These are phyloP conservation scores for Tachystola acroxantha DNA, from an alignment of 2,888 invertebrate species.

Conservation along the genomic window DNA sequence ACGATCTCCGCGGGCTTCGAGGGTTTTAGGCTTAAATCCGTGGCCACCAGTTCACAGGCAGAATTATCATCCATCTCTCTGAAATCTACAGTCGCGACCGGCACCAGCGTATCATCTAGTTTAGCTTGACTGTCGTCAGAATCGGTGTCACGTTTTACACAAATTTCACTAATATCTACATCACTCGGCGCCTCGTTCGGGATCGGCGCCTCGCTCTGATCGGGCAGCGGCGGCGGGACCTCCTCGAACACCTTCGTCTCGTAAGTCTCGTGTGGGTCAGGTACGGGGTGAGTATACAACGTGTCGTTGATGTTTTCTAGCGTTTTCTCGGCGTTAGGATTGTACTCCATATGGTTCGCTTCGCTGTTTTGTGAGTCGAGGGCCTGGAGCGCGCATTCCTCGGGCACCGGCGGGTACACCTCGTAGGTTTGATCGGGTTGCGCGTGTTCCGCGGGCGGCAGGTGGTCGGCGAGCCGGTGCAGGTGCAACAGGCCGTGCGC, in stretches of 20 bases:
- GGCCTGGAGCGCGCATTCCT: slow-evolving; percentile 44
- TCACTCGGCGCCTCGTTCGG: slow-evolving; percentile 26
- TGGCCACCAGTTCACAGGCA: slow-evolving; percentile 66
- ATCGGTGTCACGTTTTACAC: slow-evolving; percentile 14
- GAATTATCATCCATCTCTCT: slow-evolving; percentile 28
- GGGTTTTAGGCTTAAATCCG: slow-evolving; percentile 76
- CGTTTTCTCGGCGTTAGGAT: slow-evolving; percentile 46
- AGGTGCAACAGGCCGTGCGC: slow-evolving; percentile 63
- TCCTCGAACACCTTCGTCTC: slow-evolving; percentile 35
- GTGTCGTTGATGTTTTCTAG: slow-evolving; percentile 39
- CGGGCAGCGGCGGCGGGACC: slow-evolving; percentile 32
- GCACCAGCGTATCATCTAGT: slow-evolving; percentile 17
- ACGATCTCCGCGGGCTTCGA: slow-evolving; percentile 40
- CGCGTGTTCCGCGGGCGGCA: slow-evolving; percentile 46
- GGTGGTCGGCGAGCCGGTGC: slow-evolving; percentile 58
- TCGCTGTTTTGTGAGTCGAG: slow-evolving; percentile 32
- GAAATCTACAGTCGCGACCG: slow-evolving; percentile 20
- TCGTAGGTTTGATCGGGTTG: slow-evolving; percentile 59
- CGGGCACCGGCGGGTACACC: slow-evolving; percentile 37
- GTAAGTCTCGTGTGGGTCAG: slow-evolving; percentile 45
- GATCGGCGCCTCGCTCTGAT: slow-evolving; percentile 38
- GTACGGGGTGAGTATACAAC: slow-evolving; percentile 49
- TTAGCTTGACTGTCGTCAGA: slow-evolving; percentile 11
- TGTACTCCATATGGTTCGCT: slow-evolving; percentile 45
- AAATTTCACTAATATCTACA: slow-evolving; percentile 12